phyloP scores from a whole-genome alignment of 2,888 invertebrate species.

The Drosophila hawaiiensis region DNA sequence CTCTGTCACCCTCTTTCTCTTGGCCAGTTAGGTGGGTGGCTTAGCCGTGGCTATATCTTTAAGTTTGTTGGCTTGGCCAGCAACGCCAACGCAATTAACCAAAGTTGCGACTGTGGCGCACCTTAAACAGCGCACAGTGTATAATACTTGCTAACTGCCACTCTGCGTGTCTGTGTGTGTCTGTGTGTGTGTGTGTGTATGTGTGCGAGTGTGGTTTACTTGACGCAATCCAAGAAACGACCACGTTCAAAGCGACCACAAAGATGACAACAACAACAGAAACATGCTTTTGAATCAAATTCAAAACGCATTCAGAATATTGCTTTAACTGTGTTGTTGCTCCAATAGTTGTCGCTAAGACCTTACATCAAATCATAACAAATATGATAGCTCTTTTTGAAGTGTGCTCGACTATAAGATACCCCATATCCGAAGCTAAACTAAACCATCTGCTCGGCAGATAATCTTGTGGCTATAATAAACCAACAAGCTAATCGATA shows the following conservation, averaged over 20 bases:
- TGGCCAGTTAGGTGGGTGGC: conserved; percentile 2
- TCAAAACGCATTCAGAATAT: conserved; percentile 60
- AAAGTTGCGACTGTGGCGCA: conserved; percentile 70
- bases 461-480: not conserved
- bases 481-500: not conserved
- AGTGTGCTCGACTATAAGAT: not conserved
- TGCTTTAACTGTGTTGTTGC: conserved; percentile 2
- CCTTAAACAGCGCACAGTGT: conserved; percentile 54
- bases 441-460: not conserved
- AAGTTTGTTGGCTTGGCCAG: conserved; percentile 38
- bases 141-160: conserved; percentile 27
- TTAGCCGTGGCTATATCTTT: not conserved
- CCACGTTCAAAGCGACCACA: conserved; percentile 48
- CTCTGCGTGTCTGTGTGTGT: not conserved
- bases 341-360: conserved; percentile 17
- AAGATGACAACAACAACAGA: conserved; percentile 62
- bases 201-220: conserved; percentile 53
- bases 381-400: not conserved
- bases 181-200: conserved; percentile 18
- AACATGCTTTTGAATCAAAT: conserved; percentile 24
- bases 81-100: conserved; percentile 77
- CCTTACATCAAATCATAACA: conserved; percentile 25
- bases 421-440: not conserved
- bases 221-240: conserved; percentile 67
- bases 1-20: not conserved